These are phyloP conservation scores for Rhyacophila brunnea DNA, from an alignment of 1,140 invertebrate genomes.

Conservation along the genomic window DNA sequence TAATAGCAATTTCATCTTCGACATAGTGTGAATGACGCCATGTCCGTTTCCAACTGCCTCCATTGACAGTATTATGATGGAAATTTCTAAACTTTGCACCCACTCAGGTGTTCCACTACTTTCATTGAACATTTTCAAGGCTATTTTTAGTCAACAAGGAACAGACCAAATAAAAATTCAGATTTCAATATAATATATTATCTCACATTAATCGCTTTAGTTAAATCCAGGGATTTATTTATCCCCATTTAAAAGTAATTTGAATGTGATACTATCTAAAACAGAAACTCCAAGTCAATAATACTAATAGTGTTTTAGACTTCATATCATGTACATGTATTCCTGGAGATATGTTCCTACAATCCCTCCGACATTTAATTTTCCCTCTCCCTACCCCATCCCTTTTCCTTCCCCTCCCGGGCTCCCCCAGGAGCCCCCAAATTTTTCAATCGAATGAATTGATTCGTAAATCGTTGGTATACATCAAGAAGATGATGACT, in stretches of 20 bases:
- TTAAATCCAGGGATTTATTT: conserved; percentile 1
- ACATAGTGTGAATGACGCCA: too few relatives aligned
- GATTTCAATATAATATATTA: too few relatives aligned
- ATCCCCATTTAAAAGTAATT: conserved; percentile 6
- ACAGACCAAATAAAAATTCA: too few relatives aligned
- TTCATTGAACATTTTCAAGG: too few relatives aligned
- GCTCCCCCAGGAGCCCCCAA: conserved; percentile 29
- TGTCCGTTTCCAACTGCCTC: too few relatives aligned
- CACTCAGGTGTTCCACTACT: too few relatives aligned
- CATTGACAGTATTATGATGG: too few relatives aligned
- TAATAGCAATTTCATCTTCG: too few relatives aligned
- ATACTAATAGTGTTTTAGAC: conserved; percentile 18
- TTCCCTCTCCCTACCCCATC: conserved; percentile 12
- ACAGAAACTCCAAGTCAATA: conserved; percentile 17
- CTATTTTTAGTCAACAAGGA: too few relatives aligned
- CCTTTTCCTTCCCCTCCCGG: conserved; percentile 24
- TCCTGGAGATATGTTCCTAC: conserved; percentile 32
- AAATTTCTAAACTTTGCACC: too few relatives aligned
- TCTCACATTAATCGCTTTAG: too few relatives aligned
- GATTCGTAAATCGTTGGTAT: not conserved
- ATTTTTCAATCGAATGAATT: conserved; percentile 17
- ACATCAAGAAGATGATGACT: not conserved
- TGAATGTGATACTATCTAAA: conserved; percentile 21
- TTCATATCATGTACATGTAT: conserved; percentile 13
- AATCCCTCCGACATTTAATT: not conserved